Evolutionary conservation across 2,113 vertebrate genomes (phyloP).

Genomic region (Probosciger aterrimus): DNA sequence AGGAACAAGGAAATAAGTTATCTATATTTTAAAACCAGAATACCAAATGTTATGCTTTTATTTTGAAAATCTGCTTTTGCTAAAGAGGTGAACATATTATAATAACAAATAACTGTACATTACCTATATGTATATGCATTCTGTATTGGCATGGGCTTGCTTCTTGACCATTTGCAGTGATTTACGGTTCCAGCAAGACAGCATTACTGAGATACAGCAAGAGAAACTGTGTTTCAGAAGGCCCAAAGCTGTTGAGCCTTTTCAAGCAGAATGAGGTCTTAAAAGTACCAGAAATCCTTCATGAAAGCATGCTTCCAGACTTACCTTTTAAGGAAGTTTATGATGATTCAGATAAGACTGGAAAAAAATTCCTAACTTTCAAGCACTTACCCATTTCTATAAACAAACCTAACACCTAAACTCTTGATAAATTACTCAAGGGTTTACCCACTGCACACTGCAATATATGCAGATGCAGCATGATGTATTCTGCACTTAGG

Average conservation of each 20-base stretch:
- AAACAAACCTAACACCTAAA: background rate
- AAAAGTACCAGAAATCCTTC: background rate
- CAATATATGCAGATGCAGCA: background rate
- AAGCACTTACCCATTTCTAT: background rate
- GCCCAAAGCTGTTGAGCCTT: background rate
- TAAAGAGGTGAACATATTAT: background rate
- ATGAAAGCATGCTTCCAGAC: background rate
- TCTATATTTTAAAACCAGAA: background rate
- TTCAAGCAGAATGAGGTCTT: background rate
- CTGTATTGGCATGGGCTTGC: background rate
- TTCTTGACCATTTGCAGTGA: background rate
- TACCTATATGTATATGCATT: background rate
- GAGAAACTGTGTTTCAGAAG: background rate
- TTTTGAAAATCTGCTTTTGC: background rate
- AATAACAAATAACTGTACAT: background rate
- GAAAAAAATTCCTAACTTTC: background rate
- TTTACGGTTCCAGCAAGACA: background rate
- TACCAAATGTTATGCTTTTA: background rate
- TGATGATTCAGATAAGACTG: background rate
- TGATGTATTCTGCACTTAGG: accelerated
- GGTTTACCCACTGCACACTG: background rate
- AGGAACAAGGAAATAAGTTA: background rate
- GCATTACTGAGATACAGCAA: background rate
- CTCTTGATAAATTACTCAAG: background rate
- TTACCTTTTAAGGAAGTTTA: conserved; percentile 22